Percentiles rank a stretch among this genome's conserved stretches.
phyloP scores from a whole-genome alignment of 2,113 vertebrate genomes.

The Osmerus eperlanus region DNA sequence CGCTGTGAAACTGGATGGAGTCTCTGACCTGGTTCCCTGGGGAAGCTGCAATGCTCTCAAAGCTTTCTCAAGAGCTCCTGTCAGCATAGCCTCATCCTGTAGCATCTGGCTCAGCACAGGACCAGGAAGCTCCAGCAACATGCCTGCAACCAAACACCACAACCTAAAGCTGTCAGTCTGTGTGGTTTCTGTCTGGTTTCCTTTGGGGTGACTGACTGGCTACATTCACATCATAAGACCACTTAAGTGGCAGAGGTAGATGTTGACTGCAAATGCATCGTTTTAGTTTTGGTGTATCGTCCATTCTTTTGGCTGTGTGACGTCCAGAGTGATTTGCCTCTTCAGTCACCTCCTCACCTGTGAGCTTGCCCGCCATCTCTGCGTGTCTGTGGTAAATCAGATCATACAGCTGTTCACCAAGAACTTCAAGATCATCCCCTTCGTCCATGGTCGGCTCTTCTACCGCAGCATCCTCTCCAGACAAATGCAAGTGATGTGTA shows the following conservation, averaged over 20 bases:
- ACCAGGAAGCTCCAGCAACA: slow-evolving; percentile 74
- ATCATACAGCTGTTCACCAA: slow-evolving; percentile 72
- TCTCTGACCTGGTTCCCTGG: slow-evolving; percentile 50
- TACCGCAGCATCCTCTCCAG: background rate
- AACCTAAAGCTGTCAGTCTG: background rate
- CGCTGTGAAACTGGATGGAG: background rate
- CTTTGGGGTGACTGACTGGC: too few species aligned
- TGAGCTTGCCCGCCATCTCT: slow-evolving; percentile 72
- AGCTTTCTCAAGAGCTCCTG: slow-evolving; percentile 69
- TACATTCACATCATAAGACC: too few species aligned
- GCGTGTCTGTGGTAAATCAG: slow-evolving; percentile 63
- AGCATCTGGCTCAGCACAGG: slow-evolving; percentile 68
- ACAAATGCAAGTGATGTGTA: too few species aligned
- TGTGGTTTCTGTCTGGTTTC: too few species aligned
- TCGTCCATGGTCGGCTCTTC: slow-evolving; percentile 54
- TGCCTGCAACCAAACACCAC: slow-evolving; percentile 58
- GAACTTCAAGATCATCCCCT: slow-evolving; percentile 64
- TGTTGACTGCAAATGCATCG: too few species aligned
- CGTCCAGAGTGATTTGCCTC: too few species aligned
- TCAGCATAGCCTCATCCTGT: slow-evolving; percentile 66
- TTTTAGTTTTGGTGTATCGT: too few species aligned
- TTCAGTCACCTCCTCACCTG: slow-evolving; percentile 54
- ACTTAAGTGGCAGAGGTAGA: too few species aligned
- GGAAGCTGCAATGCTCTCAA: slow-evolving; percentile 57
- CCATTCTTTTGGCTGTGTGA: too few species aligned